These are phyloP conservation scores for Timema podura DNA, from an alignment of 2,888 invertebrate species.

Conservation along the genomic window DNA sequence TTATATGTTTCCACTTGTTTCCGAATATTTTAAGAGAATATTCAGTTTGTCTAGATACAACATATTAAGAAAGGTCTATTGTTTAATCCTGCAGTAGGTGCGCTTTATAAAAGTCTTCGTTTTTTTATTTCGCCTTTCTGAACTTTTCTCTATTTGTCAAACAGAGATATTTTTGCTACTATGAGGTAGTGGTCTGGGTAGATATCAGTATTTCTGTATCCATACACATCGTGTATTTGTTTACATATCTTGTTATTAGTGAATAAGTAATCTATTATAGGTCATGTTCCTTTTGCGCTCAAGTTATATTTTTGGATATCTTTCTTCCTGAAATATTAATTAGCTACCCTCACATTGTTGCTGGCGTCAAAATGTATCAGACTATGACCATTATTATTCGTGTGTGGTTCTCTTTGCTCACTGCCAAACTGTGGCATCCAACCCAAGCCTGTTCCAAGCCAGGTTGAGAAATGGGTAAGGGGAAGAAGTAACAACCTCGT, in stretches of 20 bases:
- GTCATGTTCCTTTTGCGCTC: neutral
- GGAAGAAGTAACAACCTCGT: too few species aligned
- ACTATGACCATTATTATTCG: neutral
- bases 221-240: neutral
- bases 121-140: too few species aligned
- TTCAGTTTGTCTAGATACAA: too few species aligned
- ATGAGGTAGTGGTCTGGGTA: neutral
- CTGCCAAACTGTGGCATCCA: too few species aligned
- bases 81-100: too few species aligned
- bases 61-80: too few species aligned
- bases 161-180: neutral
- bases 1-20: too few species aligned
- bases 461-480: too few species aligned
- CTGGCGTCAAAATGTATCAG: neutral
- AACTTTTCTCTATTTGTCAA: too few species aligned
- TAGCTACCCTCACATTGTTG: slow-evolving; percentile 5
- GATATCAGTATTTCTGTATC: neutral
- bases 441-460: too few species aligned
- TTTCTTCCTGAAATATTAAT: slow-evolving; percentile 13
- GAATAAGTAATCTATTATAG: neutral
- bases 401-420: neutral
- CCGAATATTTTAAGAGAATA: too few species aligned
- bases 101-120: too few species aligned
- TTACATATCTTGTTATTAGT: neutral
- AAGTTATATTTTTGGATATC: slow-evolving; percentile 13